phyloP scores from a whole-genome alignment of 2,888 invertebrate genomes.

The Maniola hyperantus region DNA sequence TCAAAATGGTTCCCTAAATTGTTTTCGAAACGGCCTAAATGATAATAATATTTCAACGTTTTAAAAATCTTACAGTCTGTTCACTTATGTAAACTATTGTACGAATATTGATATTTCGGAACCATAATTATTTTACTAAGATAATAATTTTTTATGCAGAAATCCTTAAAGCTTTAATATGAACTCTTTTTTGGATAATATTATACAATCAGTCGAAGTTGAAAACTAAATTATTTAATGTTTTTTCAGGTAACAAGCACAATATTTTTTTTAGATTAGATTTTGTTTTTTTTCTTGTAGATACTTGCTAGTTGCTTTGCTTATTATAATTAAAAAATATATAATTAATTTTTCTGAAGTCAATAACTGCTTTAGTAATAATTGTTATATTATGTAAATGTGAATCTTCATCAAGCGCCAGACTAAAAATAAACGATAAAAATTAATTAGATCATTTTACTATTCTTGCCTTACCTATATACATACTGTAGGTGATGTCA shows the following conservation, averaged over 20 bases:
- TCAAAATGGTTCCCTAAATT: slow-evolving; percentile 7
- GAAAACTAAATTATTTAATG: background rate
- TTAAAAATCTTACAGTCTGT: background rate
- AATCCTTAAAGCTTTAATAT: background rate
- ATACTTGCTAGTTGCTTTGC: no score
- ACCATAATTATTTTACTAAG: background rate
- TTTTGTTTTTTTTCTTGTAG: background rate
- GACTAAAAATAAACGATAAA: background rate
- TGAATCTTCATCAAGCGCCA: no score
- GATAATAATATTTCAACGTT: slow-evolving; percentile 9
- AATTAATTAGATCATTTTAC: slow-evolving; percentile 15
- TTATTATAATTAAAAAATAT: background rate
- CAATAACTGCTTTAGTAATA: background rate
- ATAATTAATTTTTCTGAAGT: background rate
- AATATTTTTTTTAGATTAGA: background rate
- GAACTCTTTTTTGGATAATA: background rate
- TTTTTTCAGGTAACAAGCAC: background rate
- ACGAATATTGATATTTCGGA: slow-evolving; percentile 4
- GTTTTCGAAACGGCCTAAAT: background rate
- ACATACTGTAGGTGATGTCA: background rate
- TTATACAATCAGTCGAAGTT: background rate
- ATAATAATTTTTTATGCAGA: background rate
- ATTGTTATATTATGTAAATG: slow-evolving; percentile 12
- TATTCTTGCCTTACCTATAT: background rate
- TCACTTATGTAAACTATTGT: background rate